phyloP scores from a whole-genome alignment of 2,797 vertebrate species.

The Linurgus olivaceus region DNA sequence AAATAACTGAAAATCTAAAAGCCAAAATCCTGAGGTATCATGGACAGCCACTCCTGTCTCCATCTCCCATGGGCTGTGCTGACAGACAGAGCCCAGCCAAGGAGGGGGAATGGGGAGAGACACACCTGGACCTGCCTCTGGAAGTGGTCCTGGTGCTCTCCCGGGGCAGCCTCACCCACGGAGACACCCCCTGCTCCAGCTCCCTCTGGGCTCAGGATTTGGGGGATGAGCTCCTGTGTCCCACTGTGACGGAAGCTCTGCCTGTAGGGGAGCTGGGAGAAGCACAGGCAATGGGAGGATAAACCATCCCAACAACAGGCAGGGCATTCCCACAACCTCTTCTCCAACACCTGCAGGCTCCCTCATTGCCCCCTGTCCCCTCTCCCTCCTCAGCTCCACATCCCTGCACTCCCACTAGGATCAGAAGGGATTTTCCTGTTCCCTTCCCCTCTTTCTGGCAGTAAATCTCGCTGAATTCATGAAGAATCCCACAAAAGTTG shows the following conservation, averaged over 20 bases:
- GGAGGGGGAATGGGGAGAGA: neutral
- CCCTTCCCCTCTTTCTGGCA: neutral
- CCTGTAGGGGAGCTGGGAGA: neutral
- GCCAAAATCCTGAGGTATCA: neutral
- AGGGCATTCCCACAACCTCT: neutral
- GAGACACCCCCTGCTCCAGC: neutral
- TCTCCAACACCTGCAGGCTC: neutral
- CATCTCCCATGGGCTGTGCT: neutral
- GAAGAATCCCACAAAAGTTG: neutral
- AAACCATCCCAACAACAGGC: neutral
- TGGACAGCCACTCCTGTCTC: neutral
- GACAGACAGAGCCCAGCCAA: neutral
- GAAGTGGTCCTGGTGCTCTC: no score
- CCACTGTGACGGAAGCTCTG: neutral
- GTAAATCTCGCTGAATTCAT: neutral
- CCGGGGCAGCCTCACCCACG: neutral
- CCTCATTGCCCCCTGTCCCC: neutral
- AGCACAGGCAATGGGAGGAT: neutral
- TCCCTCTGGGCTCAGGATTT: no score
- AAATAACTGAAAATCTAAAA: neutral
- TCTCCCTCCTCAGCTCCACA: neutral
- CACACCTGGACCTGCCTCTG: neutral
- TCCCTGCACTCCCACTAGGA: accelerated
- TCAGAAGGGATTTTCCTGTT: neutral
- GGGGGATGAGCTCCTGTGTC: neutral